Conservation (phyloP, 2,113 vertebrate species). For the Leptobrachium leishanense region DNA sequence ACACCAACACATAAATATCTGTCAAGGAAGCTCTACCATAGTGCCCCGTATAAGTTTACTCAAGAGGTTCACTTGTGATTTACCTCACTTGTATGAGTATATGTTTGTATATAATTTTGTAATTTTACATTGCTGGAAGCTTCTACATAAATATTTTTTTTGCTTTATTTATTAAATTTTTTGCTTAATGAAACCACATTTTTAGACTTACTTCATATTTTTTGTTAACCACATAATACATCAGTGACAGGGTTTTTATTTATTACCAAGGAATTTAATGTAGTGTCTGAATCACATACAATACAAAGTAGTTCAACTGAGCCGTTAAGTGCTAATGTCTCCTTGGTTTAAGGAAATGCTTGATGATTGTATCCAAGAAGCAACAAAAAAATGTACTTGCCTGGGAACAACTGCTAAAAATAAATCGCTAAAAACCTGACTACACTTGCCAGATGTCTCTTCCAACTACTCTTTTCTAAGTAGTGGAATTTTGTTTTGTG, state of each 20-base stretch:
- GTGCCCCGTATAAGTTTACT: no score
- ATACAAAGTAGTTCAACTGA: not conserved
- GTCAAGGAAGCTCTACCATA: no score
- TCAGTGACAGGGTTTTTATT: not conserved
- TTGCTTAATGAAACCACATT: no score
- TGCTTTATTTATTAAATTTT: no score
- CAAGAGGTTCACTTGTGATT: no score
- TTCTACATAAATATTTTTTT: no score
- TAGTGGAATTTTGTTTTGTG: constrained; percentile 27
- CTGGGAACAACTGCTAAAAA: constrained; percentile 7
- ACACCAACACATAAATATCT: no score
- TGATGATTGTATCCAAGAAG: constrained; percentile 13
- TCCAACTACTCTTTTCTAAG: constrained; percentile 44
- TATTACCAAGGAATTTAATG: constrained; percentile 7
- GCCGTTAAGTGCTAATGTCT: constrained; percentile 19
- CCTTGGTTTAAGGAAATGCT: constrained; percentile 5
- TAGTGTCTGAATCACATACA: constrained; percentile 2
- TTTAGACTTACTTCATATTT: not conserved
- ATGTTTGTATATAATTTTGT: no score
- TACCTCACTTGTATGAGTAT: no score
- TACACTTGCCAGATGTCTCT: constrained; percentile 33
- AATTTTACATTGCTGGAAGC: no score
- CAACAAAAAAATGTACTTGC: not conserved
- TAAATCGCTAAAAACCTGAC: constrained; percentile 22
- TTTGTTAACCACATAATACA: not conserved